These are phyloP conservation scores for Loripinus fragilis DNA, from an alignment of 2,888 invertebrate species.

Conservation along the genomic window DNA sequence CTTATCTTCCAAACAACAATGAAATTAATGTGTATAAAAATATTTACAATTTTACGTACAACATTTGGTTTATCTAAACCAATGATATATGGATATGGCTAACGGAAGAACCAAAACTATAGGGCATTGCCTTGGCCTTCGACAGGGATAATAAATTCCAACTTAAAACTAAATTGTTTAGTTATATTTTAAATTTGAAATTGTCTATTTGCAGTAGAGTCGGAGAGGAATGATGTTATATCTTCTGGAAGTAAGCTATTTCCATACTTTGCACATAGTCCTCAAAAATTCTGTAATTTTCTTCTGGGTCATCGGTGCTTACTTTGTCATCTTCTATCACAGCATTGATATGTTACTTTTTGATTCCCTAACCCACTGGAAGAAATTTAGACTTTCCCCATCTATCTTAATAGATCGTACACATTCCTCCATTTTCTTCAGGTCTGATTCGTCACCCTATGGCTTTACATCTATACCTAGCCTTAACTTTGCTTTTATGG, in stretches of 20 bases:
- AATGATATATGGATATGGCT: too few relatives aligned
- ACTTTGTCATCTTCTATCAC: conserved; percentile 99
- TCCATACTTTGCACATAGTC: conserved; percentile 79
- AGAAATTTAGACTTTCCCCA: conserved; percentile 93
- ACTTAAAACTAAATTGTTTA: too few relatives aligned
- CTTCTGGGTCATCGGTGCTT: conserved; percentile 72
- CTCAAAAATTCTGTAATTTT: conserved; percentile 77
- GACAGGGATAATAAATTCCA: too few relatives aligned
- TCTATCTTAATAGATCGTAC: conserved; percentile 95
- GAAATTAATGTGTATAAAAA: too few relatives aligned
- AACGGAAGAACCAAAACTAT: too few relatives aligned
- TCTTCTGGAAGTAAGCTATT: conserved; percentile 78
- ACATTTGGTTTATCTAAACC: too few relatives aligned
- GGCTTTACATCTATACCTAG: conserved; percentile 98
- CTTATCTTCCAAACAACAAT: too few relatives aligned
- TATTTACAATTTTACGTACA: too few relatives aligned
- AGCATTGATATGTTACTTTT: conserved; percentile 97
- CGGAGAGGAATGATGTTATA: too few relatives aligned
- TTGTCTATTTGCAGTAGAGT: too few relatives aligned
- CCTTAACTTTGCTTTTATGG: conserved; percentile 96
- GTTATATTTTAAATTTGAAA: too few relatives aligned
- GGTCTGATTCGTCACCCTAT: conserved; percentile 99
- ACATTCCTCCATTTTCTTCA: conserved; percentile 92
- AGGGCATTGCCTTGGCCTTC: too few relatives aligned
- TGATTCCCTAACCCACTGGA: conserved; percentile 98